Evolutionary conservation across 1,140 invertebrate genomes (phyloP).

Genomic region (Gyrodactylus salaris): DNA sequence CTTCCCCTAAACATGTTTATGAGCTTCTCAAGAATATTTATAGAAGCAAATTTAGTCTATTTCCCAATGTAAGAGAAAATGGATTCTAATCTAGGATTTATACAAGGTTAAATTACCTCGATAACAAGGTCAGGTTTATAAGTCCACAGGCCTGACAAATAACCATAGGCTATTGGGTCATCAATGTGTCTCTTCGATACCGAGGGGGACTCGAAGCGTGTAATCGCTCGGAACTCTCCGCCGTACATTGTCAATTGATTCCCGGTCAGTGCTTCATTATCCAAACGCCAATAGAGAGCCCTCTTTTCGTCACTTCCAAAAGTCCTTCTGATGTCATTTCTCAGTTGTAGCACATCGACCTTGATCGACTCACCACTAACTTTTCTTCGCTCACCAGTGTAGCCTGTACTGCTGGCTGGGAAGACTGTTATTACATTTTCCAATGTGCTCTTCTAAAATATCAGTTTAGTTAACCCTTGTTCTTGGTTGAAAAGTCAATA

Average conservation of each 20-base stretch:
- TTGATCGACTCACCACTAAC: no score
- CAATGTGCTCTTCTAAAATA: no score
- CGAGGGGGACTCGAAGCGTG: not conserved
- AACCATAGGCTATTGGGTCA: not conserved
- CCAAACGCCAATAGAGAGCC: not conserved
- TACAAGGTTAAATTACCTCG: not conserved
- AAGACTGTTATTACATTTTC: no score
- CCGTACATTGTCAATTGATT: not conserved
- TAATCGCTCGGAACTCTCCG: not conserved
- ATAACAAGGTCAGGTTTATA: not conserved
- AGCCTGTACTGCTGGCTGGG: no score
- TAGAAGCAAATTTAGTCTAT: not conserved
- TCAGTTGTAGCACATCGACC: no score
- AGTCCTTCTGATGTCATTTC: not conserved
- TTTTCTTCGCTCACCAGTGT: no score
- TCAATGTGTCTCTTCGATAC: not conserved
- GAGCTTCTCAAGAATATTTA: no score
- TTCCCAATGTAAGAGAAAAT: not conserved
- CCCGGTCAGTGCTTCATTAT: not conserved
- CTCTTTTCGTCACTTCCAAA: slow-evolving; percentile 17
- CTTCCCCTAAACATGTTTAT: no score
- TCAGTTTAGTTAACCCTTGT: no score
- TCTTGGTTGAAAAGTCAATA: no score
- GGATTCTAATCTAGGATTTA: no score
- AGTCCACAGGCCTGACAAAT: not conserved